A percentile compares a stretch with the other conserved stretches of the same genome.
Evolutionary conservation across 2,113 vertebrate genomes (phyloP).

Genomic region (Elachura formosa): DNA sequence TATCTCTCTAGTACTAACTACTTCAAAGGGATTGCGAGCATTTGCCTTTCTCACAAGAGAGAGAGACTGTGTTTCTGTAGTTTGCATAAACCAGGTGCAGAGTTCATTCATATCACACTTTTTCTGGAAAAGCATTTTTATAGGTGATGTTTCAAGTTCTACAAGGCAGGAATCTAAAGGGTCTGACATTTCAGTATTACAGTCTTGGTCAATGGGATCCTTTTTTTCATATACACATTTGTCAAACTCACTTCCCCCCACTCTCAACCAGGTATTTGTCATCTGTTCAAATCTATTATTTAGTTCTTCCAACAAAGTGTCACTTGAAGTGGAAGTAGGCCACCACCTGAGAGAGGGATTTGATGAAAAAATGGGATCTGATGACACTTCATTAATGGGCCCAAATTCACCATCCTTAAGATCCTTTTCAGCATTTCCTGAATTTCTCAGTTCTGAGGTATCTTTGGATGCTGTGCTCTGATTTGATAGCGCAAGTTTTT

Average conservation of each 20-base stretch:
- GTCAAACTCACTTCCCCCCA: constrained; percentile 68
- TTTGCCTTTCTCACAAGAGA: constrained; percentile 89
- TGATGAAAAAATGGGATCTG: constrained; percentile 81
- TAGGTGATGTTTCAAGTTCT: constrained; percentile 78
- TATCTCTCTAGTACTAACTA: constrained; percentile 79
- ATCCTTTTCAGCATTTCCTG: constrained; percentile 31
- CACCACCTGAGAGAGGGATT: constrained; percentile 86
- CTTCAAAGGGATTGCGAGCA: constrained; percentile 83
- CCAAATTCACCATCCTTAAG: constrained; percentile 55
- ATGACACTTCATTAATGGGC: constrained; percentile 72
- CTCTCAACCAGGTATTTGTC: constrained; percentile 88
- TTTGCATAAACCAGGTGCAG: constrained; percentile 96
- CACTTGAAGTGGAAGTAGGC: constrained; percentile 80
- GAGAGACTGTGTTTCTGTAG: constrained; percentile 94
- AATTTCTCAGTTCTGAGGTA: constrained; percentile 47
- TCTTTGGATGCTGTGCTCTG: constrained; percentile 62
- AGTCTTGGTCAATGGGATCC: constrained; percentile 44
- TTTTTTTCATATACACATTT: constrained; percentile 57
- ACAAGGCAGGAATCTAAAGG: constrained; percentile 72
- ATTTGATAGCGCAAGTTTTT: constrained; percentile 65
- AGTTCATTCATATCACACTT: constrained; percentile 88
- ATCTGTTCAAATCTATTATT: constrained; percentile 84
- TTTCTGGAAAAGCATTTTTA: constrained; percentile 89
- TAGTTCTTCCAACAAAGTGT: constrained; percentile 83
- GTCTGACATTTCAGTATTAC: constrained; percentile 59